A percentile compares a stretch with the other conserved stretches of the same genome.
Conservation (phyloP, 1,140 invertebrate genomes). For the Lordiphosa collinella region DNA sequence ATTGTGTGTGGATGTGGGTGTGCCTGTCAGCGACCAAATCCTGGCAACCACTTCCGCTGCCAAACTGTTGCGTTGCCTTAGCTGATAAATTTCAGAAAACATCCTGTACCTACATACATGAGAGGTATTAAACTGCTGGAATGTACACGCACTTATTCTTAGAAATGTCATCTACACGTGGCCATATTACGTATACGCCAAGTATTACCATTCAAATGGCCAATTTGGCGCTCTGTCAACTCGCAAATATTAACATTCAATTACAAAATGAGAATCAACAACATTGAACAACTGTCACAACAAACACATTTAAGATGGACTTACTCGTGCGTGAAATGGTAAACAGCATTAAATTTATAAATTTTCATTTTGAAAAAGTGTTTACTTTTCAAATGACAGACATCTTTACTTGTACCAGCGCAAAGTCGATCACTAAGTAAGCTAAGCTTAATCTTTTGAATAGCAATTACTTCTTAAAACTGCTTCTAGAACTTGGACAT, state of each 20-base stretch:
- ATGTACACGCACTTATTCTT: slow-evolving; percentile 21
- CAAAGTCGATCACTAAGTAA: too few relatives aligned
- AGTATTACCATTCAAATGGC: slow-evolving; percentile 38
- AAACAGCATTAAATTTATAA: too few relatives aligned
- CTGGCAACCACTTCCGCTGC: slow-evolving; percentile 13
- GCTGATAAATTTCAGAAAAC: slow-evolving; percentile 17
- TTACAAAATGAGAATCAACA: slow-evolving; percentile 49
- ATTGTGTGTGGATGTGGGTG: neutral
- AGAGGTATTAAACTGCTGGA: slow-evolving; percentile 47
- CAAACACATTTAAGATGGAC: too few relatives aligned
- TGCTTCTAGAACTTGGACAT: too few relatives aligned
- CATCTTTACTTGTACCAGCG: too few relatives aligned
- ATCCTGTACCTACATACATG: slow-evolving; percentile 30
- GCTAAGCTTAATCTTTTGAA: too few relatives aligned
- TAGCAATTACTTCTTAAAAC: too few relatives aligned
- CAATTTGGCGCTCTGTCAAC: slow-evolving; percentile 33
- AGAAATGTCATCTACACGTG: slow-evolving; percentile 20
- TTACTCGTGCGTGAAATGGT: too few relatives aligned
- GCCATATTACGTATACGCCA: too few relatives aligned
- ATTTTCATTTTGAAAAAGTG: too few relatives aligned
- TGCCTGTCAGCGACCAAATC: slow-evolving; percentile 10
- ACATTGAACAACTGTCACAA: slow-evolving; percentile 8
- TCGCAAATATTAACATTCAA: slow-evolving; percentile 59
- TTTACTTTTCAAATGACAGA: too few relatives aligned
- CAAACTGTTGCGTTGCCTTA: slow-evolving; percentile 55